Conservation (phyloP, 2,888 invertebrate species). For the Himalopsyche kuldschensis region DNA sequence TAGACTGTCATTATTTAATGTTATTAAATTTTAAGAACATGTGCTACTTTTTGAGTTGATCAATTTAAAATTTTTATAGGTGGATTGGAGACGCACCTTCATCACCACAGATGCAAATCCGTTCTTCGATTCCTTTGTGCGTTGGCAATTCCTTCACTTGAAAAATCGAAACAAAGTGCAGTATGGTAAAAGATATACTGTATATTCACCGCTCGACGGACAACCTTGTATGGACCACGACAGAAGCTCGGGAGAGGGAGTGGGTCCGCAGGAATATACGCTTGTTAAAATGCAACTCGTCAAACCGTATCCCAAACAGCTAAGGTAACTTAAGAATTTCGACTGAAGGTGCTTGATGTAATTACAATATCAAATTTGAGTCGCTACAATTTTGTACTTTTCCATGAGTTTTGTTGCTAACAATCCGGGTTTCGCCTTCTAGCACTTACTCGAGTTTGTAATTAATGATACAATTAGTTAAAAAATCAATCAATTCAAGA, state of each 20-base stretch:
- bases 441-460: no score
- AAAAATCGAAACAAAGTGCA: constrained; percentile 86
- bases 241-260: constrained; percentile 92
- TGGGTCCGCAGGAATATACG: constrained; percentile 97
- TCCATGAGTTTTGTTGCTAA: no score
- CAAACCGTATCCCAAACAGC: constrained; percentile 70
- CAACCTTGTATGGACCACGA: constrained; percentile 99
- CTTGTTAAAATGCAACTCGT: constrained; percentile 89
- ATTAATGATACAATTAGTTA: no score
- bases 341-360: no score
- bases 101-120: constrained; percentile 98
- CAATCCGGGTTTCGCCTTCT: no score
- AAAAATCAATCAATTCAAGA: no score
- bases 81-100: constrained; percentile 98
- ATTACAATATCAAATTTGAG: no score
- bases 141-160: constrained; percentile 92
- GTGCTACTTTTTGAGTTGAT: neutral
- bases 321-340: no score
- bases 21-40: no score
- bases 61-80: constrained; percentile 54
- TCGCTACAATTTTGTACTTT: no score
- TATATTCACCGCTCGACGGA: constrained; percentile 93
- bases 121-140: constrained; percentile 95
- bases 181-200: constrained; percentile 96
- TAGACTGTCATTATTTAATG: no score